Conservation (phyloP, 2,888 invertebrate genomes). For the Malacosoma neustria region DNA sequence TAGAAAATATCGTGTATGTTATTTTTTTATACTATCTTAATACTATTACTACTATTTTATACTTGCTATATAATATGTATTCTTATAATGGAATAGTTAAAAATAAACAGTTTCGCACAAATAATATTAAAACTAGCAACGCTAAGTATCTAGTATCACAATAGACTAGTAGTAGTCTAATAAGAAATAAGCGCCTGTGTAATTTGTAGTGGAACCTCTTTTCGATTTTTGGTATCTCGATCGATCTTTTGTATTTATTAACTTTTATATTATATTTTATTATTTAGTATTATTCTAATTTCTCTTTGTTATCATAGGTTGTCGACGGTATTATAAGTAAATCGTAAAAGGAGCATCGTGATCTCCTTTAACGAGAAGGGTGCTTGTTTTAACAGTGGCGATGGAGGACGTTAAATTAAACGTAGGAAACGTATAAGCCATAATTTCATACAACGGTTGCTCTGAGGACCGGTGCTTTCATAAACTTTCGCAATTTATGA, state of each 20-base stretch:
- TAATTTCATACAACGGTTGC: not conserved
- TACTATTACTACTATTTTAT: not conserved
- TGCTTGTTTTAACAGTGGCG: not conserved
- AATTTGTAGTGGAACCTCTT: not conserved
- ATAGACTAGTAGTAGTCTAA: too few relatives aligned
- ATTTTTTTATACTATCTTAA: not conserved
- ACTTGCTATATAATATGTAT: too few relatives aligned
- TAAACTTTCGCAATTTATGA: too few relatives aligned
- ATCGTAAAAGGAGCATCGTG: slow-evolving; percentile 7
- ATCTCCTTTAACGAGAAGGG: slow-evolving; percentile 2
- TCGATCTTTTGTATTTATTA: too few relatives aligned
- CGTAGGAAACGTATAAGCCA: not conserved
- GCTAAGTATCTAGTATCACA: too few relatives aligned
- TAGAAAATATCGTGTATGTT: not conserved
- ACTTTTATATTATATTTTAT: too few relatives aligned
- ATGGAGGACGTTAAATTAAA: not conserved
- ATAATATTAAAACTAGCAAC: too few relatives aligned
- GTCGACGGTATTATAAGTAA: not conserved
- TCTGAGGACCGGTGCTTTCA: not conserved
- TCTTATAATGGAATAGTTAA: too few relatives aligned
- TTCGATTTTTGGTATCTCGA: too few relatives aligned
- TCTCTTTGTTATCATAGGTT: not conserved
- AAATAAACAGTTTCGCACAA: too few relatives aligned
- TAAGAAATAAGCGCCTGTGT: too few relatives aligned
- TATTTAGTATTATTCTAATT: too few relatives aligned